Base-by-base conservation (phyloP, 2,113 vertebrate species). In the Paralichthys olivaceus region DNA sequence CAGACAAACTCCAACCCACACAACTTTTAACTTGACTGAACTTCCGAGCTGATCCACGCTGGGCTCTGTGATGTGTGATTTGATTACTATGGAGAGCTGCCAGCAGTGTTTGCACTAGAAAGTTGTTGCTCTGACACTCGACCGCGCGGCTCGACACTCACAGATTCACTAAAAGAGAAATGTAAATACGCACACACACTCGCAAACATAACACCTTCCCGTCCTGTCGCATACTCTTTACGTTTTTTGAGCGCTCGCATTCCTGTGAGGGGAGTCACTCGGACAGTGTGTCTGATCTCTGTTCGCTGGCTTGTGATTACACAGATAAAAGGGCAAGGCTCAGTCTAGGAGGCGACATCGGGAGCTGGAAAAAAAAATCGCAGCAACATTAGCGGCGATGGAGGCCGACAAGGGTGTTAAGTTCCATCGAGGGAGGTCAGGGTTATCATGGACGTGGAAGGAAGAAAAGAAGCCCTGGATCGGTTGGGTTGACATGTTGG, bases 11-110 rank as follows among this genome's bases (percentile, higher is more conserved):
- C 55, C 53, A 32, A 26, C 37, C 37, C 64, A 32, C 63, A 57
- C 7, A 29, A 81, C 86, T 87, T 81, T 78, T 69, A 83, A 86
- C 73, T 85, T 58, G 62, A 80, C 59, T 84, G 68, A 84, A 89
- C 85, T 75, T 84, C 75, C 23, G 51, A 74, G 72, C 61, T 28
- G 58, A 80, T 84, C 60, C 64, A 59, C 51, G 51, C 72, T n/a
- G 77, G 62, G 68, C 75, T 68, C 26, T 1, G 49, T 81, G 89
- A 93, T 63, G 34, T 81, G 59, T 88, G 91, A 91, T 86, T 77
- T 85, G 81, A 93, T 90, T 59, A 34, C 84, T 83, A 67, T 73
- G 77, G 92, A 92, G 79, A 83, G 83, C 81, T 89, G 90, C 90
- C 85, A 85, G 89, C 90, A 77, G 87, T 89, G 84, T 84, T 88